Evolutionary conservation across 2,797 vertebrate genomes (phyloP).

Genomic region (Jordanella pulchra): DNA sequence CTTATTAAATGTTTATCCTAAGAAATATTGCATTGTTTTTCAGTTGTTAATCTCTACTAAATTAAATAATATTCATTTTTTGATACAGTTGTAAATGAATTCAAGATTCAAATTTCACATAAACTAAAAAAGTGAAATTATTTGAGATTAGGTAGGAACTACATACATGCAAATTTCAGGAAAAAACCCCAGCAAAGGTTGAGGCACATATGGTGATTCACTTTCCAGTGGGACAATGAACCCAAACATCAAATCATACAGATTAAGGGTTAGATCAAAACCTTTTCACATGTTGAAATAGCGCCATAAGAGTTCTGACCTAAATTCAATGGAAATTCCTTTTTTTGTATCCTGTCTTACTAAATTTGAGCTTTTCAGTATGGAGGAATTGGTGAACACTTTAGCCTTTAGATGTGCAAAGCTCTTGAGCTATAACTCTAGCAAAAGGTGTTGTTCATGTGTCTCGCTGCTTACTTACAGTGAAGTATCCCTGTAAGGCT

Average conservation of each 20-base stretch:
- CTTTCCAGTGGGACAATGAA: background rate
- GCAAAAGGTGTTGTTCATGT: background rate
- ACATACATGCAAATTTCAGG: no score
- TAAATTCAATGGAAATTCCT: background rate
- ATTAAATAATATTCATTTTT: no score
- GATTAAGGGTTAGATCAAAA: background rate
- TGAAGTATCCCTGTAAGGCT: constrained; percentile 12
- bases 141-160: no score
- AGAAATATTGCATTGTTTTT: background rate
- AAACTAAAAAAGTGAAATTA: background rate
- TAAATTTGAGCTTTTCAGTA: background rate
- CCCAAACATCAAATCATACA: background rate
- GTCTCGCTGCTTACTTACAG: constrained; percentile 13
- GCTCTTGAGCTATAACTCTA: background rate
- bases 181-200: no score
- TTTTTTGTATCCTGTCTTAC: background rate
- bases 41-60: background rate
- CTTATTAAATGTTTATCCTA: background rate
- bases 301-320: no score
- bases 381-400: no score
- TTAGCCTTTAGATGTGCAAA: background rate
- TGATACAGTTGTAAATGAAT: background rate
- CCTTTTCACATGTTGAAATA: no score
- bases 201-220: no score
- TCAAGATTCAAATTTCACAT: background rate